Base-by-base conservation (phyloP, 2,888 invertebrate species). In the Drosophila anomalata region DNA sequence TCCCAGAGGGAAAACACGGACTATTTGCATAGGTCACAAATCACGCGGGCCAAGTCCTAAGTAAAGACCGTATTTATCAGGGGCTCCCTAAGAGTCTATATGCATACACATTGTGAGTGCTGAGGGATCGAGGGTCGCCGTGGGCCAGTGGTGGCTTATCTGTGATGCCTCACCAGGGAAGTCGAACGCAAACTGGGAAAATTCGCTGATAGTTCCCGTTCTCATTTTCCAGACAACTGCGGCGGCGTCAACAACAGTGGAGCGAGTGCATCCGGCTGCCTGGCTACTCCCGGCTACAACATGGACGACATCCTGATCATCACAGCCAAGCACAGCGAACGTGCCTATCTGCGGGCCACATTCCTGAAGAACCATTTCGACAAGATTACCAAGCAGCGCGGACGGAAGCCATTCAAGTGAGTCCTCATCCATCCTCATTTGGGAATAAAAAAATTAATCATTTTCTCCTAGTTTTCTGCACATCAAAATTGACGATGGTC, bases 221-320 rank as follows among this genome's bases (percentile, higher is more conserved):
- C 78, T 89, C 85, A 88, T 83, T 83, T 90, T 90, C 55, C 86
- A 91, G 91, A 91, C 89, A 91, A 91, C 90, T 91, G 91, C 76
- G 90, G 90, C 73, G 90, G 86, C 81, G 87, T 79, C 78, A 90
- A 85, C 90, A 90, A 87, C 26, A 83, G 78, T 76, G 80, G 83
- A 75, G 57, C 78, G 59, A 59, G 36, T 56, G 47, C 75, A 48
- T 66, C 68, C 26, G 74, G 78, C 52, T 88, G 71, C 66, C 62
- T 59, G 62, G 73, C 66, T 70, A 76, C 74, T 67, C 76, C 78
- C 62, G 86, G 82, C 65, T 89, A 88, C 78, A 94, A 94, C 90
- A 95, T 96, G 94, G 96, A 96, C 92, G 96, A 96, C 90, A 96
- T 97, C 75, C 93, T 96, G 66, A 95, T 97, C 88, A 92, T 97